A percentile compares a stretch with the other conserved stretches of the same genome.
Conservation (phyloP, 2,888 invertebrate species). For the Drosophila silvestris region DNA sequence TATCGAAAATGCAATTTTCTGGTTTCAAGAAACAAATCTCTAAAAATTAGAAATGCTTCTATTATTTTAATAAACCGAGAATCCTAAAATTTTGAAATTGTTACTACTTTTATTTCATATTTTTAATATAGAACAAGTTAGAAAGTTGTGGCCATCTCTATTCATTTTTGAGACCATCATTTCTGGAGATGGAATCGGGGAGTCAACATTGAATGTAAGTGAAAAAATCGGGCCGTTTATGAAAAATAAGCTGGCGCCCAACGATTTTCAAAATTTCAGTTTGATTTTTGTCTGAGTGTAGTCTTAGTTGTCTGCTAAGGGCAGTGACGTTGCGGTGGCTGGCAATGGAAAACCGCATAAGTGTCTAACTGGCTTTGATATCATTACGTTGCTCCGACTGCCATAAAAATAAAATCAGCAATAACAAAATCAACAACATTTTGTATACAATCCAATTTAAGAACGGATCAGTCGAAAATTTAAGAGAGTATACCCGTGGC, state of each 20-base stretch:
- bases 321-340: conserved; percentile 2
- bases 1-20: no score
- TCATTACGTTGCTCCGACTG: conserved; percentile 25
- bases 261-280: no score
- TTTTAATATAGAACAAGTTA: neutral
- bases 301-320: conserved; percentile 29
- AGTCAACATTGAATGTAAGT: neutral
- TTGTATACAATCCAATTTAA: conserved; percentile 40
- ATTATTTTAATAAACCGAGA: neutral
- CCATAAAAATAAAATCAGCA: conserved; percentile 15
- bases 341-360: conserved; percentile 61
- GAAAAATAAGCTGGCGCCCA: neutral
- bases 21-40: neutral
- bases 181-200: neutral
- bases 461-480: conserved; percentile 27
- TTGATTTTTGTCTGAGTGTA: neutral
- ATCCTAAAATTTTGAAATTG: neutral
- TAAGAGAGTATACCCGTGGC: conserved; percentile 18
- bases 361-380: conserved; percentile 47
- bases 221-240: neutral
- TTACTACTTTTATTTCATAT: neutral
- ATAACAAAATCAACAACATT: conserved; percentile 11
- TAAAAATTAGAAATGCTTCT: neutral
- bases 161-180: neutral
- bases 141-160: neutral